Conservation (phyloP, 1,140 invertebrate species). For the Holcopasites calliopsidis region DNA sequence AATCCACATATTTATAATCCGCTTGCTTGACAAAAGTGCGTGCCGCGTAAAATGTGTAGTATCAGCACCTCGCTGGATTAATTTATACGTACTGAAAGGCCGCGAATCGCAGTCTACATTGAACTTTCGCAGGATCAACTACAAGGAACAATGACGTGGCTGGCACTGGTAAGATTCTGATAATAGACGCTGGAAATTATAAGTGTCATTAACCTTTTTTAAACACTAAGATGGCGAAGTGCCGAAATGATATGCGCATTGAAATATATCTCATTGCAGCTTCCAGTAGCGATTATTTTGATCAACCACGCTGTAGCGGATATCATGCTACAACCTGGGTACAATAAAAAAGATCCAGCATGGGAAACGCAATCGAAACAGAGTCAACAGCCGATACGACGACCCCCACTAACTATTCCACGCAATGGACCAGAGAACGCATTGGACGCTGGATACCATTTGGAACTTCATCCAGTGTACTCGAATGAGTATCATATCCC, state of each 20-base stretch:
- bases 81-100: conserved; percentile 5
- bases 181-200: not conserved
- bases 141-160: not conserved
- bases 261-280: conserved; percentile 12
- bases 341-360: not conserved
- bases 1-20: not conserved
- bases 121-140: conserved; percentile 1
- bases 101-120: conserved; percentile 15
- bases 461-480: conserved; percentile 25
- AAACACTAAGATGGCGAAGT: too few species aligned
- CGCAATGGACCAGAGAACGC: not conserved
- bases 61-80: conserved; percentile 38
- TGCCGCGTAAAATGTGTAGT: not conserved
- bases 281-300: conserved; percentile 3
- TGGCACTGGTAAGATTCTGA: conserved; percentile 33
- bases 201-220: not conserved
- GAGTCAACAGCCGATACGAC: not conserved
- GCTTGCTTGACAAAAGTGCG: conserved; percentile 24
- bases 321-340: conserved; percentile 40
- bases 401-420: not conserved
- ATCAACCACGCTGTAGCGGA: conserved; percentile 4
- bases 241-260: too few species aligned
- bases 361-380: not conserved
- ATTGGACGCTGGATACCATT: not conserved
- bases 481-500: not conserved